Percentiles rank a stretch among this genome's conserved stretches.
Evolutionary conservation across 2,888 invertebrate genomes (phyloP).

Genomic region (Drosophila quinaria): DNA sequence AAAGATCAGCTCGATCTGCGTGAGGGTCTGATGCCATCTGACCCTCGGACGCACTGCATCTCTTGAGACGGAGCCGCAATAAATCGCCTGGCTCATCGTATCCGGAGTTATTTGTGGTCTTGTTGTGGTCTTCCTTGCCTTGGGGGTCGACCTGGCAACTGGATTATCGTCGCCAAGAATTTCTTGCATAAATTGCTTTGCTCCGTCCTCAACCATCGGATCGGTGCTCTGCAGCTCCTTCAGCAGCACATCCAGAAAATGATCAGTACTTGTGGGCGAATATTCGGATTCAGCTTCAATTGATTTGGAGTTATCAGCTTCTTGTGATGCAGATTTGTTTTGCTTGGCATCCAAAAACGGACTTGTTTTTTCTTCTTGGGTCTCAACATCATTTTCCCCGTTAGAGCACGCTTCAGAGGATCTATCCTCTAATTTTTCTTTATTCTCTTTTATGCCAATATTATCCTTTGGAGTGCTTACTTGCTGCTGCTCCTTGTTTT

Average conservation of each 20-base stretch:
- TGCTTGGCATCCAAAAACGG: background rate
- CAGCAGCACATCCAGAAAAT: slow-evolving; percentile 25
- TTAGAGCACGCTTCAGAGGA: background rate
- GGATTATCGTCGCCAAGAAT: background rate
- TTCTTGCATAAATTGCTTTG: slow-evolving; percentile 10
- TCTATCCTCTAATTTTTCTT: background rate
- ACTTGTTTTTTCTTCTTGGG: background rate
- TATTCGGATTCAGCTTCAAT: background rate
- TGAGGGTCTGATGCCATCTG: slow-evolving; percentile 51
- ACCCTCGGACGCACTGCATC: slow-evolving; percentile 55
- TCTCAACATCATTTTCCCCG: background rate
- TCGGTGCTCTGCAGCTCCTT: slow-evolving; percentile 16
- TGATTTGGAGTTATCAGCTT: background rate
- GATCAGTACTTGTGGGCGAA: background rate
- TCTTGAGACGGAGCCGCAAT: slow-evolving; percentile 1
- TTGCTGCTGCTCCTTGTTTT: background rate
- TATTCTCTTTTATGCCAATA: background rate
- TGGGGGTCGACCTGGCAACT: no score
- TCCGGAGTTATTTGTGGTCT: background rate
- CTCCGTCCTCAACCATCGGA: background rate
- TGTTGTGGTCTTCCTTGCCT: background rate
- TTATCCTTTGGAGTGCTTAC: background rate
- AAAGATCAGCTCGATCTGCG: slow-evolving; percentile 44
- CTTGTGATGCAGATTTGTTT: background rate
- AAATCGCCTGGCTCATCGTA: slow-evolving; percentile 6